Evolutionary conservation across 2,888 invertebrate species (phyloP), one percentile per base, ranked within the genome.

Genomic region (Lypha dubia): DNA sequence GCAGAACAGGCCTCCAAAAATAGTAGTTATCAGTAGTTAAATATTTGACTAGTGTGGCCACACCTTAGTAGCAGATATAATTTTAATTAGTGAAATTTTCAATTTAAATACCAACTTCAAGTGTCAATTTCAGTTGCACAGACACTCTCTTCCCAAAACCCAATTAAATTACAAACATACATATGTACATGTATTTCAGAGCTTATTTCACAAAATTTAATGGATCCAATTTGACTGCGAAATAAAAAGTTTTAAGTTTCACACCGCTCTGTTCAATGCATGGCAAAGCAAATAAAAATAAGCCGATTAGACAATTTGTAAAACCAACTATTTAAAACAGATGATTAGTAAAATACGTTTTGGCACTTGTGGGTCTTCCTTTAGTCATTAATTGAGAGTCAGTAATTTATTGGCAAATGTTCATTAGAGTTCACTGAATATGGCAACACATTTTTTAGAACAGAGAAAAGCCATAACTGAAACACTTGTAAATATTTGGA

Each of bases 231-330:
- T 84, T 81, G 70, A n/a, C 68, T 53, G 41, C 49, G 20, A 71
- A 81, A 73, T 13, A 68, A 22, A 41, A 75, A 56, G 84, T 84
- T 84, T 84, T 58, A 79, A 74, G 60, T 84, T 81, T 84, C 81
- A 81, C 80, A 76, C 77, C 35, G 35, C 62, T 73, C 58, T 8
- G 35, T 53, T 75, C 24, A 44, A n/a, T 51, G 35, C 49, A 35
- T 62, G 60, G 35, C 49, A 35, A 56, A 53, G 35, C 38, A 70
- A 81, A 77, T 74, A 75, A 63, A 77, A 80, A 63, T 74, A 70
- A 84, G 84, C 81, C 74, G 84, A 84, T 84, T 84, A 81, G 70
- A 53, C 70, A 41, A 75, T 68, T 81, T 81, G 68, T 70, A 35
- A n/a, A n/a, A 49, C 46, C 63, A 73, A 41, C 71, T 65, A 79